Evolutionary conservation across 2,888 invertebrate species (phyloP), one percentile per base, ranked within the genome.

Genomic region (Tipula unca): DNA sequence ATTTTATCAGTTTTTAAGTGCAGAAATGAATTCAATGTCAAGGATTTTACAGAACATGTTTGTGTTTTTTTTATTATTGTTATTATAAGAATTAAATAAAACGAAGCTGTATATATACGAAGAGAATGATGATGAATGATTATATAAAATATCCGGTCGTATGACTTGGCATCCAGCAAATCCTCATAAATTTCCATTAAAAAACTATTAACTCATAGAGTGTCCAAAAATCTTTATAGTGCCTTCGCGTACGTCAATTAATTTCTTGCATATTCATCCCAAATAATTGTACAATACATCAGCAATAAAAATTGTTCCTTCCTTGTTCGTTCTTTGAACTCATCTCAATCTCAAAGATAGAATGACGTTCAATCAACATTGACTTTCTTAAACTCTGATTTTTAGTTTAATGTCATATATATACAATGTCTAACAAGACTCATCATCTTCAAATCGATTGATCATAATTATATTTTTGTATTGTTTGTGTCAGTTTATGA

Each of bases 381-480:
- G 69, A 69, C 69, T 69, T 69, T 25, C 8, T 69, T 69, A 10
- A 69, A 25, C 69, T 20, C 25, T 69, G 13, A 69, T 25, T 48
- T 69, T 3, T 20, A 69, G 1, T 69, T 69, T 69, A 69, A 69
- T 69, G 69, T 69, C 69, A 10, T 39, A 39, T 39, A 39, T 6
- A 39, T 39, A 54, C 48, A 54, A 17, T 69, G 69, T 32, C 4
- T 69, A 14, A n/a, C 10, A 10, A 69, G 25, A 69, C 69, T 20
- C 69, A 69, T 25, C 69, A 25, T 25, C 69, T 69, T 69, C 25
- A 69, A 69, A 69, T 25, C 69, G 69, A 69, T 69, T 69, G 69
- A 69, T 69, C 69, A 69, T 69, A 69, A 69, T 25, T 69, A 69
- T 69, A 69, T 69, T 69, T 69, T 69, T 69, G 69, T 69, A 69